Evolutionary conservation across 2,888 invertebrate genomes (phyloP).

Genomic region (Microctonus hyperodae): DNA sequence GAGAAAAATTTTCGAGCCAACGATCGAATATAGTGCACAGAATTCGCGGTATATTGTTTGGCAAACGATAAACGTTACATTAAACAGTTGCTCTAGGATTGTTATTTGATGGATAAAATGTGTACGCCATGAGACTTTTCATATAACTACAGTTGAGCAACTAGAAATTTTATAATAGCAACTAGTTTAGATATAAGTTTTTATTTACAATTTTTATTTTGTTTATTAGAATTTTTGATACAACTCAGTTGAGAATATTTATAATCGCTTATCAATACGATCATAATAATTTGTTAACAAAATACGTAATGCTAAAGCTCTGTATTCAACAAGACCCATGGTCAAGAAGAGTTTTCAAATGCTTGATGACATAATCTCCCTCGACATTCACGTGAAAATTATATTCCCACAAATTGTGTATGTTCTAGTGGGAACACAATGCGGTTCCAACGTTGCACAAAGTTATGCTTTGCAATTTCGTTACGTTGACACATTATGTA

Average conservation of each 20-base stretch:
- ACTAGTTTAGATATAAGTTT: too few species aligned
- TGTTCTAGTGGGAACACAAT: slow-evolving; percentile 10
- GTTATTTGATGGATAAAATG: too few species aligned
- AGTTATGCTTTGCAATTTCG: slow-evolving; percentile 28
- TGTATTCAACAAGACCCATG: neutral
- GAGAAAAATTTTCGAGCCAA: slow-evolving; percentile 12
- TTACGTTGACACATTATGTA: slow-evolving; percentile 18
- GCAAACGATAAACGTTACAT: slow-evolving; percentile 4
- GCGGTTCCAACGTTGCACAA: slow-evolving; percentile 3
- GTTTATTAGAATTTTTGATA: too few species aligned
- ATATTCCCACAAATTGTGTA: slow-evolving; percentile 28
- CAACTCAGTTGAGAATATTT: too few species aligned
- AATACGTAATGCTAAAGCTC: too few species aligned
- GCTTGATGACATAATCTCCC: neutral
- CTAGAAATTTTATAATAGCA: too few species aligned
- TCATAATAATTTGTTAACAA: neutral
- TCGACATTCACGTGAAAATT: slow-evolving; percentile 14
- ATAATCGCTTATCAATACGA: neutral
- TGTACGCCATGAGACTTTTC: too few species aligned
- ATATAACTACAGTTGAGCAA: too few species aligned
- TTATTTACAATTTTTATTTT: too few species aligned
- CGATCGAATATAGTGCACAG: neutral
- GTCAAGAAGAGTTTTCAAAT: slow-evolving; percentile 12
- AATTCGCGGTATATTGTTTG: neutral
- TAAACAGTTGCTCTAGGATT: slow-evolving; percentile 25